These are phyloP conservation scores for Rhinichthys klamathensis DNA, from an alignment of 2,113 vertebrate species.

Conservation along the genomic window DNA sequence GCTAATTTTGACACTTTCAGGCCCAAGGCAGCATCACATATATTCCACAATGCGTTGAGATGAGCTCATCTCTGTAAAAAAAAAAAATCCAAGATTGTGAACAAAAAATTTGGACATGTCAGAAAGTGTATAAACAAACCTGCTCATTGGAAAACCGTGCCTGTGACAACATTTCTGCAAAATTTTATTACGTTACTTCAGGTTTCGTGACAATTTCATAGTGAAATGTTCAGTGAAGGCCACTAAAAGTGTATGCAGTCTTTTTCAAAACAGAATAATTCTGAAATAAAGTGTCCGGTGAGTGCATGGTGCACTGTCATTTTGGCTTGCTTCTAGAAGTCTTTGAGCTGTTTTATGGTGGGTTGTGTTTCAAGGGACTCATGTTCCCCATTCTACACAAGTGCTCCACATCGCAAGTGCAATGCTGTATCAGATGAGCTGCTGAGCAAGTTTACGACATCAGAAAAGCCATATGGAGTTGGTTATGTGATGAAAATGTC, in stretches of 20 bases:
- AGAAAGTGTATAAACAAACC: too few species aligned
- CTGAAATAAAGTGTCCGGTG: neutral
- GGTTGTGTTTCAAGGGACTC: neutral
- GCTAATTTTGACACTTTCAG: slow-evolving; percentile 1
- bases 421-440: neutral
- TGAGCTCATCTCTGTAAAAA: neutral
- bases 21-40: neutral
- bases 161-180: too few species aligned
- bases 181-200: neutral
- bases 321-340: too few species aligned
- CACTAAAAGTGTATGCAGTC: neutral
- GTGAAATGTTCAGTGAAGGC: neutral
- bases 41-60: neutral
- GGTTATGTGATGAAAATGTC: neutral
- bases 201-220: neutral
- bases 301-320: too few species aligned
- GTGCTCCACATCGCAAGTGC: neutral
- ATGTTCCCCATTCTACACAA: neutral
- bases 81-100: neutral
- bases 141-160: neutral
- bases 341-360: neutral
- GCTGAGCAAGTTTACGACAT: neutral
- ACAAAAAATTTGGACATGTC: neutral
- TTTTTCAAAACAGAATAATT: neutral
- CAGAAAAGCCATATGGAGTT: neutral